Evolutionary conservation across 2,797 vertebrate genomes (phyloP).

Genomic region (Buphagus erythrorhynchus): DNA sequence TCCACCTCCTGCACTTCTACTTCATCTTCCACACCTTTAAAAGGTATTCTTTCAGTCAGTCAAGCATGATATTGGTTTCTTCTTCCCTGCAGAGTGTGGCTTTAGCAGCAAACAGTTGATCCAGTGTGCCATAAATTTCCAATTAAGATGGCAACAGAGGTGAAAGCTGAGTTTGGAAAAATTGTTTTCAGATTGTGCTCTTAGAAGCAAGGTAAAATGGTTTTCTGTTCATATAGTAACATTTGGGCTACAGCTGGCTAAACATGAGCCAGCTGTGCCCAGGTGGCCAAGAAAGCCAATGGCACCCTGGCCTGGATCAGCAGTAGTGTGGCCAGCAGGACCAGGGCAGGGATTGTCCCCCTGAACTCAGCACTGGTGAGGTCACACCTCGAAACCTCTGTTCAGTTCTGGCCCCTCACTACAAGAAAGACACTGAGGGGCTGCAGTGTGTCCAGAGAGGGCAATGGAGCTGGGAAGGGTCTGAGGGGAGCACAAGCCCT

Average conservation of each 20-base stretch:
- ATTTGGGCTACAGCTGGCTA: fast-evolving
- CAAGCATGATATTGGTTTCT: background rate
- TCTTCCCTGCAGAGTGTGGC: background rate
- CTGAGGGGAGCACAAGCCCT: background rate
- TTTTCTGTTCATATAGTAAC: background rate
- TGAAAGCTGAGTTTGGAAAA: background rate
- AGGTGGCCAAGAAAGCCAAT: background rate
- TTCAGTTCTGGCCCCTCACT: background rate
- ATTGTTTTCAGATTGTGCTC: background rate
- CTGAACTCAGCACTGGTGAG: fast-evolving
- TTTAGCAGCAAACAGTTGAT: background rate
- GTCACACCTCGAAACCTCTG: background rate
- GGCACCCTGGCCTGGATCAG: background rate
- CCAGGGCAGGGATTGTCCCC: background rate
- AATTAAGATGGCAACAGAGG: background rate
- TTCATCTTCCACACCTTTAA: background rate
- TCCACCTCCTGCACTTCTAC: background rate
- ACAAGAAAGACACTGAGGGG: fast-evolving
- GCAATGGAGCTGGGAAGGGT: background rate
- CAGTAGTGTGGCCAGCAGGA: background rate
- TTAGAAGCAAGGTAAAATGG: background rate
- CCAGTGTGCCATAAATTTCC: background rate
- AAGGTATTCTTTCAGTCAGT: background rate
- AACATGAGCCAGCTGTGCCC: background rate
- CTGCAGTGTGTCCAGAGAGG: background rate